Conservation (phyloP, 2,113 vertebrate genomes). For the Cyphotilapia sp. region DNA sequence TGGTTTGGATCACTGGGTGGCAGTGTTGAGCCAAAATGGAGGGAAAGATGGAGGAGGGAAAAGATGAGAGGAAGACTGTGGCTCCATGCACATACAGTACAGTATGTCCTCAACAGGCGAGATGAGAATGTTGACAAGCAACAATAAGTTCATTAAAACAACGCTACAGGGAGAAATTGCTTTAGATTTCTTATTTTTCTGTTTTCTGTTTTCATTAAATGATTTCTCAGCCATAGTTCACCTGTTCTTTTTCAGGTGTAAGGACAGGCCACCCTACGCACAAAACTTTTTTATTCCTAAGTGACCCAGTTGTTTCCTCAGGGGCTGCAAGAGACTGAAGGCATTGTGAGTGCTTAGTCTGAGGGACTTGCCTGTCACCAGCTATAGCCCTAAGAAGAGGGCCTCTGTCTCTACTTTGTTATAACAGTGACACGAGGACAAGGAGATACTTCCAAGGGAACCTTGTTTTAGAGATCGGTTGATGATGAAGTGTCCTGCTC, state of each 20-base stretch:
- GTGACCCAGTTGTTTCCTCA: slow-evolving; percentile 42
- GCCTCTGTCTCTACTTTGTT: slow-evolving; percentile 34
- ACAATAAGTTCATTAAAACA: not conserved
- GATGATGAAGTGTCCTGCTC: slow-evolving; percentile 44
- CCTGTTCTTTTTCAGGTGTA: slow-evolving; percentile 11
- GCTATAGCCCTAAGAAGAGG: slow-evolving; percentile 37
- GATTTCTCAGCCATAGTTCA: not conserved
- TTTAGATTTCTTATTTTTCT: not conserved
- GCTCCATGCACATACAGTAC: not conserved
- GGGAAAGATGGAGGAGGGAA: not conserved
- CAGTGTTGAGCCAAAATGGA: slow-evolving; percentile 69
- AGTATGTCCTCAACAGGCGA: not conserved
- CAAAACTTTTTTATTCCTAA: slow-evolving; percentile 4
- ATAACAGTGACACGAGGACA: slow-evolving; percentile 32
- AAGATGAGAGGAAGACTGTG: not conserved
- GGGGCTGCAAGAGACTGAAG: slow-evolving; percentile 35
- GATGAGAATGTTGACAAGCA: not conserved
- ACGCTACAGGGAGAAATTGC: not conserved
- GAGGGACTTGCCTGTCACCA: slow-evolving; percentile 59
- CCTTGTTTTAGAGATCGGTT: slow-evolving; percentile 55
- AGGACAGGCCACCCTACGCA: not conserved
- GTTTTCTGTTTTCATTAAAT: not conserved
- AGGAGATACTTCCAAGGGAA: slow-evolving; percentile 38
- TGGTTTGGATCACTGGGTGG: slow-evolving; percentile 57
- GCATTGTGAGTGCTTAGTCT: slow-evolving; percentile 48